Conservation (phyloP, 2,113 vertebrate genomes). For the Opisthocomus hoazin region DNA sequence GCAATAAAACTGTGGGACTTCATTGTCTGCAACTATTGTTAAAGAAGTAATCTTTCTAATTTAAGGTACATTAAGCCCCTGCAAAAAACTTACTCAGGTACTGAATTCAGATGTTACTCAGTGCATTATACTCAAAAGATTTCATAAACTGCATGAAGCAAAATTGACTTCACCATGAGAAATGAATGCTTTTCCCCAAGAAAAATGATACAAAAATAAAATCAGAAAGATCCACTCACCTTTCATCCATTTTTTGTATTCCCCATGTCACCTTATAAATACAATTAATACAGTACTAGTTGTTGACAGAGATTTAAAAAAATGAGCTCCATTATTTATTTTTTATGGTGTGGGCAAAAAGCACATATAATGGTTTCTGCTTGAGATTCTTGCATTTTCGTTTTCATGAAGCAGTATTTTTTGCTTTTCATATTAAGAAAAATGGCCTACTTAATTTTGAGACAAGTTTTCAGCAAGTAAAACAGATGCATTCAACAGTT, state of each 20-base stretch:
- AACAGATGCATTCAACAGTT: neutral
- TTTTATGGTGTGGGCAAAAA: neutral
- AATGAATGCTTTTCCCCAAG: neutral
- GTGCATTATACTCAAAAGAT: neutral
- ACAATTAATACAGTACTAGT: neutral
- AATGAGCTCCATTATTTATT: neutral
- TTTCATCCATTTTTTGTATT: neutral
- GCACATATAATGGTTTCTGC: neutral
- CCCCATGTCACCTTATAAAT: neutral
- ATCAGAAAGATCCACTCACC: neutral
- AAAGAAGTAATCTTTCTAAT: neutral
- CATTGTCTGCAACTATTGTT: neutral
- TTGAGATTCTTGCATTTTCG: neutral
- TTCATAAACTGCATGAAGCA: neutral
- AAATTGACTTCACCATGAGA: neutral
- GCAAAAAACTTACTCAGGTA: neutral
- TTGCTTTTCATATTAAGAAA: neutral
- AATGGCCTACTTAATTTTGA: neutral
- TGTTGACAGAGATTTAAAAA: neutral
- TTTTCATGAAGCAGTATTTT: neutral
- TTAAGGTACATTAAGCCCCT: neutral
- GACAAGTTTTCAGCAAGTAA: neutral
- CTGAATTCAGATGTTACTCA: neutral
- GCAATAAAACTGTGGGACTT: neutral
- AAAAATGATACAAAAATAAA: neutral